Base-by-base conservation (phyloP, 2,888 invertebrate genomes). In the Eupithecia dodoneata region DNA sequence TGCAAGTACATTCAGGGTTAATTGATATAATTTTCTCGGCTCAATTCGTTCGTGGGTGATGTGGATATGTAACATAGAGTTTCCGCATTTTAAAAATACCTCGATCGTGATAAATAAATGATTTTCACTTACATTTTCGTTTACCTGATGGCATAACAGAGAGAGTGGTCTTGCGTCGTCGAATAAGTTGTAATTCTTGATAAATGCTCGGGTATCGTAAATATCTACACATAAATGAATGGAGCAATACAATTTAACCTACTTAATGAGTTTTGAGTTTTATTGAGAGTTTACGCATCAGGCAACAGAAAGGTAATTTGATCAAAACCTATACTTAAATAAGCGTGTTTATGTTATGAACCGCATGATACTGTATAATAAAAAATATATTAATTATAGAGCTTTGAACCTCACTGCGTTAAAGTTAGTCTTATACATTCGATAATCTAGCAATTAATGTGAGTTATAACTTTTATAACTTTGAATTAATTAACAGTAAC, bases 111-210 rank as follows among this genome's bases (percentile, higher is more conserved):
- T 66, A 15, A 66, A 66, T 42, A 42, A 42, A 2, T 66, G 13
- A 69, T 65, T 78, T 78, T 72, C 67, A 72, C 76, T 73, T 71
- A 76, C 63, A 78, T 81, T 81, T 73, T 73, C 77, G 79, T 81
- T 65, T 71, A 77, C 81, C 81, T 71, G 82, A 84, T 85, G 84
- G 81, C 86, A 83, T 86, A 86, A 86, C 76, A 77, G 85, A 84
- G 87, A 87, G 87, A 87, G 87, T 76, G 72, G 84, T 77, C 76
- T 71, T 72, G 74, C 76, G 49, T 74, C 77, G 45, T 70, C 70
- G 47, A 72, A 77, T 80, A 74, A 81, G 79, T 76, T 76, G 82
- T 76, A 81, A 81, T 82, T 81, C 80, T 82, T 79, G 80, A 81
- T 80, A 82, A 80, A 78, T 74, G 73, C 41, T 71, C 72, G 71